These are phyloP conservation scores for Apis mellifera DNA, from an alignment of 1,140 invertebrate genomes.

Conservation along the genomic window Amel_HAv3.1 CM009934.2:5809501-5810000, in stretches of 20 bases:
- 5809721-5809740: not conserved
- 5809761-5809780: not conserved
- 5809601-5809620: constrained; percentile 31
- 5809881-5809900: too few species aligned
- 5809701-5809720: not conserved
- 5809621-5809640: not conserved
- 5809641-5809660: not conserved
- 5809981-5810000: too few species aligned
- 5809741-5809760: not conserved
- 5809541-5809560: not conserved
- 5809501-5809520: not conserved
- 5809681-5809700: not conserved
- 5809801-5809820: too few species aligned
- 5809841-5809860: too few species aligned
- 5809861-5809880: too few species aligned
- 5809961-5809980: too few species aligned
- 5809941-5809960: too few species aligned
- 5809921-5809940: too few species aligned
- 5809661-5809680: constrained; percentile 1
- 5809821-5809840: too few species aligned
- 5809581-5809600: not conserved
- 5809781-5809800: too few species aligned
- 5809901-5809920: too few species aligned
- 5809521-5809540: not conserved
- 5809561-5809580: not conserved